A percentile compares a stretch with the other conserved stretches of the same genome.
Conservation (phyloP, 2,797 vertebrate species). For the Rhinella marina region DNA sequence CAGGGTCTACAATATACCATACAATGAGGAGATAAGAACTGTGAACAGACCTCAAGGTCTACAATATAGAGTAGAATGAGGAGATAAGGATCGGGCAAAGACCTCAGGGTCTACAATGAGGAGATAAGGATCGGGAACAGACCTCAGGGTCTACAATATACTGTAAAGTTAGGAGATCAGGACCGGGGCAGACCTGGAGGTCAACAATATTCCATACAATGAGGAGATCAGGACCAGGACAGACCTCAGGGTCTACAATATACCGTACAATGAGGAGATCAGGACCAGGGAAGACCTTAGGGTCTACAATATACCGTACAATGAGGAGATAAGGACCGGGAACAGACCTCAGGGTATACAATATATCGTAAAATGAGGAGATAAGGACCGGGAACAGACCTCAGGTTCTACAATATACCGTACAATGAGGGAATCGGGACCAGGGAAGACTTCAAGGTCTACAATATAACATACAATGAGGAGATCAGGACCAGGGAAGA, state of each 20-base stretch:
- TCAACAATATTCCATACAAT: neutral
- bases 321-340: neutral
- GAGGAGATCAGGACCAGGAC: neutral
- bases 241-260: neutral
- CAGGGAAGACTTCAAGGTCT: no score
- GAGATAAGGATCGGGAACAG: no score
- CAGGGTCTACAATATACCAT: neutral
- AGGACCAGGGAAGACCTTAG: neutral
- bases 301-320: neutral
- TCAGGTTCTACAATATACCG: neutral
- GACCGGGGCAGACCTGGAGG: neutral
- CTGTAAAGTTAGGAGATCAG: neutral
- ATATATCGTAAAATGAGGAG: neutral
- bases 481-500: neutral
- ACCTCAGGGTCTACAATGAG: no score
- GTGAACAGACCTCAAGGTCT: neutral
- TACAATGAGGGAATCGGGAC: no score
- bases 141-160: no score
- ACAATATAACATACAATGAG: neutral
- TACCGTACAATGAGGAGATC: neutral
- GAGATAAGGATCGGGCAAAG: no score
- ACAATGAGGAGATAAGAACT: constrained; percentile 7
- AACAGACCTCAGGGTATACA: neutral
- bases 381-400: no score
- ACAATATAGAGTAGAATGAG: neutral